phyloP scores from a whole-genome alignment of 1,140 invertebrate species.

The Drosophila bipectinata region DNA sequence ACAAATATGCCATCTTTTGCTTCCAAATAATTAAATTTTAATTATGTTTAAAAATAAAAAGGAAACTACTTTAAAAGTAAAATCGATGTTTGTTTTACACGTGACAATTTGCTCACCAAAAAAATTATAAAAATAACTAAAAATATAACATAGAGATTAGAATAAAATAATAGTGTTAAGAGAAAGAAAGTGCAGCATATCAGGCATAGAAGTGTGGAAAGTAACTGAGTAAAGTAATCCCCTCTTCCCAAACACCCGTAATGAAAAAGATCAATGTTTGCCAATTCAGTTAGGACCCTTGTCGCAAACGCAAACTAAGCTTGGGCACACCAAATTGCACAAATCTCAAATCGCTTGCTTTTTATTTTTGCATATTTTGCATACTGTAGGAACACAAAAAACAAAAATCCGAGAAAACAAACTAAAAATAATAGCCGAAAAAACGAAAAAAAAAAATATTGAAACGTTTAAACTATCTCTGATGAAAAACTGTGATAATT shows the following conservation, averaged over 20 bases:
- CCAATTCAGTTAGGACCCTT: constrained; percentile 1
- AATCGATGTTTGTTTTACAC: constrained; percentile 70
- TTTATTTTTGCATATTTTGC: constrained; percentile 46
- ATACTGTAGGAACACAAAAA: constrained; percentile 45
- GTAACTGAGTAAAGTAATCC: neutral
- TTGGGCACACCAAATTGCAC: constrained; percentile 29
- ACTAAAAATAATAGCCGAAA: constrained; percentile 11
- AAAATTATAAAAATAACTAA: neutral
- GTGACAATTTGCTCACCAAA: constrained; percentile 49
- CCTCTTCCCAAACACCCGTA: constrained; percentile 21
- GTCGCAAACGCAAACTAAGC: neutral
- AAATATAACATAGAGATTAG: constrained; percentile 8
- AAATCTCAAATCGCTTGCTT: constrained; percentile 43
- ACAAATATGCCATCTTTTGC: constrained; percentile 76
- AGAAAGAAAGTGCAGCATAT: constrained; percentile 34
- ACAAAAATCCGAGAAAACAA: constrained; percentile 34
- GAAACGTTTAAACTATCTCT: constrained; percentile 76
- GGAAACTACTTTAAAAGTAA: constrained; percentile 71
- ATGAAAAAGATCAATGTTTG: constrained; percentile 6
- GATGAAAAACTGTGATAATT: constrained; percentile 83
- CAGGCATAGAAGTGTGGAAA: constrained; percentile 37
- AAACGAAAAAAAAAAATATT: constrained; percentile 36
- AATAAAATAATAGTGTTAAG: neutral
- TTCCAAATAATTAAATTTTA: constrained; percentile 77
- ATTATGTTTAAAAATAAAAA: constrained; percentile 68